Evolutionary conservation across 2,113 vertebrate species (phyloP).

Genomic region (Peucedramus taeniatus): DNA sequence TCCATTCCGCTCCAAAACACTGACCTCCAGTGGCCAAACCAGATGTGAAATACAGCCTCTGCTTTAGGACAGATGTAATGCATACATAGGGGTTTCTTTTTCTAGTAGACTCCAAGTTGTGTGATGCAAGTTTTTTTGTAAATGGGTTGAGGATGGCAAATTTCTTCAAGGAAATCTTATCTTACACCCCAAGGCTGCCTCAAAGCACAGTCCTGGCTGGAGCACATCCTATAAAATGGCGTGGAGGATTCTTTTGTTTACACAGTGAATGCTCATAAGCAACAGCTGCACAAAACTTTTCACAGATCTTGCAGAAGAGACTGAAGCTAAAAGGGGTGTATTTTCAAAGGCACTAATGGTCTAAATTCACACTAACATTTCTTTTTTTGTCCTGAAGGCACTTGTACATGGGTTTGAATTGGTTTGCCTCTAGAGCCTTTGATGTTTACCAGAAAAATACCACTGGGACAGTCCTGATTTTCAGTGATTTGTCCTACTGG

Average conservation of each 20-base stretch:
- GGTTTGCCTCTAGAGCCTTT: not conserved
- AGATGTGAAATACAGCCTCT: not conserved
- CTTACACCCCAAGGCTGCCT: not conserved
- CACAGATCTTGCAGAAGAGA: not conserved
- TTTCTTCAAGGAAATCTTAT: not conserved
- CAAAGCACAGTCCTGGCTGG: not conserved
- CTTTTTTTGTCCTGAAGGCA: not conserved
- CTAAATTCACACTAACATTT: not conserved
- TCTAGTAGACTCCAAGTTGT: not conserved
- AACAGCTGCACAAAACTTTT: not conserved
- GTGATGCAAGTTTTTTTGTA: not conserved
- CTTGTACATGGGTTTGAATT: not conserved
- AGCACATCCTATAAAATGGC: not conserved
- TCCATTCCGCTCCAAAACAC: not conserved
- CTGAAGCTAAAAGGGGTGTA: not conserved
- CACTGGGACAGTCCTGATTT: not conserved
- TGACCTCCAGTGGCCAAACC: constrained; percentile 49
- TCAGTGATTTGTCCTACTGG: not conserved
- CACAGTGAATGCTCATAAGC: not conserved
- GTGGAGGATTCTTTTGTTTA: not conserved
- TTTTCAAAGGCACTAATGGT: not conserved
- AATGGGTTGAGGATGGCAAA: not conserved
- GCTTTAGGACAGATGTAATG: not conserved
- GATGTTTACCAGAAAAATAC: not conserved
- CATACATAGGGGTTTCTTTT: not conserved